Evolutionary conservation across 1,140 invertebrate genomes (phyloP).

Genomic region (Tetraneura akinire): DNA sequence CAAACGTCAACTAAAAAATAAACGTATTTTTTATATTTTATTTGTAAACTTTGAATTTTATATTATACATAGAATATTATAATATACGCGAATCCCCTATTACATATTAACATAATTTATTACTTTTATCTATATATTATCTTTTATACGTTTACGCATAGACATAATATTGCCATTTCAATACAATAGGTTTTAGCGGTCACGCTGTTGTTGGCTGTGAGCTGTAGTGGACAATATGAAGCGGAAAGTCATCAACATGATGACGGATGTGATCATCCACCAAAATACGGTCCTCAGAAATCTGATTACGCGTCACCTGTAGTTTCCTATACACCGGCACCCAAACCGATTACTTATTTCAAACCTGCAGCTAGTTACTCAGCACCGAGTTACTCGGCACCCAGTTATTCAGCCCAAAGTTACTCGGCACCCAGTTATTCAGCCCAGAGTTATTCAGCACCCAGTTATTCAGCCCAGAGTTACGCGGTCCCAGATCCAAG

Average conservation of each 20-base stretch:
- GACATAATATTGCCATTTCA: background rate
- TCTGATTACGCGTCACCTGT: background rate
- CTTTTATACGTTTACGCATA: background rate
- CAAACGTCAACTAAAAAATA: background rate
- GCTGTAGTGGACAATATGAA: slow-evolving; percentile 34
- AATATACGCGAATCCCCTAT: background rate
- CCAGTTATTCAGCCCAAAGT: background rate
- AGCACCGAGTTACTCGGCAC: background rate
- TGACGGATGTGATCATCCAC: slow-evolving; percentile 33
- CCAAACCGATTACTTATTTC: slow-evolving; percentile 9
- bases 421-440: slow-evolving; percentile 4
- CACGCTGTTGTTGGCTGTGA: slow-evolving; percentile 25
- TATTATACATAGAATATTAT: too few relatives aligned
- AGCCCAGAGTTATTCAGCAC: background rate
- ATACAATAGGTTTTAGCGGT: slow-evolving; percentile 28
- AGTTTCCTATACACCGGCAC: background rate
- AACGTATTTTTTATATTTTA: background rate
- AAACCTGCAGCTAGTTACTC: background rate
- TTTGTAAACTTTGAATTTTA: too few relatives aligned
- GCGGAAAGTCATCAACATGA: slow-evolving; percentile 34
- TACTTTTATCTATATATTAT: background rate
- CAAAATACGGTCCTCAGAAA: slow-evolving; percentile 31
- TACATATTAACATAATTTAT: background rate
- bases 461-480: slow-evolving; percentile 11
- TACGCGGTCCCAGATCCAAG: slow-evolving; percentile 27